A percentile compares a stretch with the other conserved stretches of the same genome.
These are phyloP conservation scores for Willowsia nigromaculata DNA, from an alignment of 2,888 invertebrate genomes.

Conservation along the genomic window DNA sequence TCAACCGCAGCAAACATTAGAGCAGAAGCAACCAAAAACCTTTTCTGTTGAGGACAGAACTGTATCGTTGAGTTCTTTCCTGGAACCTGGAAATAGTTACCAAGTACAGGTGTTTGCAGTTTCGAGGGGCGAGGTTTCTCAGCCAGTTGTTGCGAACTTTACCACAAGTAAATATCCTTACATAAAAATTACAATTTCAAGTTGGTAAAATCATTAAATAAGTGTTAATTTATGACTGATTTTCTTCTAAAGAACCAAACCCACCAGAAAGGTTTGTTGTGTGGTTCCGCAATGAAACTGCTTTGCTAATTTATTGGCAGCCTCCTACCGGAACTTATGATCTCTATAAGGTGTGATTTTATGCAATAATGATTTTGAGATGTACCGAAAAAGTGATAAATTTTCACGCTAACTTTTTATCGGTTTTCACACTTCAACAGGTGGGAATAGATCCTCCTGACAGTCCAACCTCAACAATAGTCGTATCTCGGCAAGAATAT, in stretches of 20 bases:
- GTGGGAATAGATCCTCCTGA: slow-evolving; percentile 68
- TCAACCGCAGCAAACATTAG: slow-evolving; percentile 27
- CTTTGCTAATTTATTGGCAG: slow-evolving; percentile 73
- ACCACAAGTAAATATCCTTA: slow-evolving; percentile 61
- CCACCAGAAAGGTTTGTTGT: slow-evolving; percentile 74
- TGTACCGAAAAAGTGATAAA: no score
- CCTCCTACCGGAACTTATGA: slow-evolving; percentile 72
- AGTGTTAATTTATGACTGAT: not conserved
- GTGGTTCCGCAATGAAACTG: slow-evolving; percentile 74
- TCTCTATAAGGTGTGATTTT: slow-evolving; percentile 70
- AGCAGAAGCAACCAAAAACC: slow-evolving; percentile 65
- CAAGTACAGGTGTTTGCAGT: slow-evolving; percentile 70
- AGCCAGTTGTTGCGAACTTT: slow-evolving; percentile 62
- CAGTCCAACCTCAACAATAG: slow-evolving; percentile 57
- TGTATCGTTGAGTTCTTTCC: slow-evolving; percentile 61
- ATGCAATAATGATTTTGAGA: no score
- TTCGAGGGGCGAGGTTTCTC: slow-evolving; percentile 51
- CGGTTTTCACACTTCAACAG: no score
- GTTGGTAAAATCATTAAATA: not conserved
- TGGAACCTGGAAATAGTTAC: slow-evolving; percentile 73
- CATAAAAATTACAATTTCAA: not conserved
- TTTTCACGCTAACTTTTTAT: no score
- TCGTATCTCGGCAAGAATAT: slow-evolving; percentile 70
- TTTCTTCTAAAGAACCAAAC: slow-evolving; percentile 58
- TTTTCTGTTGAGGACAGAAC: slow-evolving; percentile 68